Evolutionary conservation across 2,113 vertebrate genomes (phyloP).

Genomic region (Regulus satrapa): DNA sequence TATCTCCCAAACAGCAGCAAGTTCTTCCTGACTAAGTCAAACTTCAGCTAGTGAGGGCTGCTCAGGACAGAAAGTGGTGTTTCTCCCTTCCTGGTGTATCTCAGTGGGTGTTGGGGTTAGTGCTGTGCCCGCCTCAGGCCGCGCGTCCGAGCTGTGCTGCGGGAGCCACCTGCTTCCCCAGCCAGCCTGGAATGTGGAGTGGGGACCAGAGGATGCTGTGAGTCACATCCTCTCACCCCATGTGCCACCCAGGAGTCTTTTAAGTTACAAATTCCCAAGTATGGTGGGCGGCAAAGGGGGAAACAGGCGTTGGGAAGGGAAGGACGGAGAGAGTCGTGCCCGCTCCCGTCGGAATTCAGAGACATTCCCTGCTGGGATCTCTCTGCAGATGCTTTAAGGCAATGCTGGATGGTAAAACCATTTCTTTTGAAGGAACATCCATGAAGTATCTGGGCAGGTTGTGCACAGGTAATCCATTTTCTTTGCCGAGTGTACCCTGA

Average conservation of each 20-base stretch:
- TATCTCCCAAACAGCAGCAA: constrained; percentile 64
- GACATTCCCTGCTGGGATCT: neutral
- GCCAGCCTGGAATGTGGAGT: rapidly evolving
- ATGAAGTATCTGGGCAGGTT: neutral
- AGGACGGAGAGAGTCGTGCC: rapidly evolving
- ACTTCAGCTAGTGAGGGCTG: constrained; percentile 1
- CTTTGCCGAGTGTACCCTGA: neutral
- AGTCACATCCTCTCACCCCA: neutral
- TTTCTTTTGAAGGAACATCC: neutral
- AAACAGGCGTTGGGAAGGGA: neutral
- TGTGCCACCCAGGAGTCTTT: neutral
- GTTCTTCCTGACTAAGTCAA: constrained; percentile 53
- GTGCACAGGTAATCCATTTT: constrained; percentile 30
- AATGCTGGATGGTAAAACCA: neutral
- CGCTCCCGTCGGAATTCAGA: neutral
- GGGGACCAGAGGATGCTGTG: neutral
- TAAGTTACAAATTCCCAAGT: neutral
- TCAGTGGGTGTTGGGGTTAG: neutral
- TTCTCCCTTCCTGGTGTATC: neutral
- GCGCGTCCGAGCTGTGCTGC: rapidly evolving
- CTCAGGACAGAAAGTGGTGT: neutral
- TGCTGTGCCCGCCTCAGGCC: rapidly evolving
- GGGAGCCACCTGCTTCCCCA: neutral
- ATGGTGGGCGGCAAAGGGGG: neutral
- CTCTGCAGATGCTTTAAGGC: neutral